Base-by-base conservation (phyloP, 2,888 invertebrate species). In the Ellobium chinense region DNA sequence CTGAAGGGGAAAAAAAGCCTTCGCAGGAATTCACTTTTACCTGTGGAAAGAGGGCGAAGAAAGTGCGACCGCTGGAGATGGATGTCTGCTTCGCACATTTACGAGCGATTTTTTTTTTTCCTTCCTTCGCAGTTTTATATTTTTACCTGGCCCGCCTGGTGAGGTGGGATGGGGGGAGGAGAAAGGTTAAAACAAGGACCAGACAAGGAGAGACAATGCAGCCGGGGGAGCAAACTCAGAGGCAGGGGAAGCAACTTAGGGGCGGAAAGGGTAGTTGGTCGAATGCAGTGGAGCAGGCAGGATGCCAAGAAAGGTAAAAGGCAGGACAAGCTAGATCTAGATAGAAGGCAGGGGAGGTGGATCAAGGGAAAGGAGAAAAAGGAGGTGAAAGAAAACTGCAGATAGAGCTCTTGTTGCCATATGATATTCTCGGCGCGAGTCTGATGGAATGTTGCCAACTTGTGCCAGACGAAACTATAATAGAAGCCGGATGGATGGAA, bases 291-390 rank as follows among this genome's bases (percentile, higher is more conserved):
- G 39, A 31, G 29, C 27, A 39, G 63, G 56, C 70, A 70, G 58
- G 39, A 36, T 46, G 54, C 68, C 74, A 54, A 39, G 80, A 66
- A 65, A 65, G 68, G 62, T 56, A 62, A 73, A 37, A 60, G 70
- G 29, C 36, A 24, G 39, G n/a, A n/a, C 37, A 24, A 18, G 54
- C 7, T 34, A n/a, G 4, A 21, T n/a, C 1, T 9, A 39, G 39
- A 39, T 27, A 37, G 63, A 27, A 1, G 65, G 46, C 14, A 27
- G 39, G 24, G 60, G 58, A 27, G 39, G 39, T 58, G 36, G 27
- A n/a, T n/a, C 46, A 46, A 46, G 7, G 46, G 18, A 46, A 46
- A 46, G 7, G 7, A 7, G 46, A 46, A n/a, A 7, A 18, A 46
- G 46, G 46, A 46, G 46, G 46, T 7, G 18, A 46, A 18, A 46